phyloP scores from a whole-genome alignment of 2,888 invertebrate species.

The Scelioninae gen. 1 region DNA sequence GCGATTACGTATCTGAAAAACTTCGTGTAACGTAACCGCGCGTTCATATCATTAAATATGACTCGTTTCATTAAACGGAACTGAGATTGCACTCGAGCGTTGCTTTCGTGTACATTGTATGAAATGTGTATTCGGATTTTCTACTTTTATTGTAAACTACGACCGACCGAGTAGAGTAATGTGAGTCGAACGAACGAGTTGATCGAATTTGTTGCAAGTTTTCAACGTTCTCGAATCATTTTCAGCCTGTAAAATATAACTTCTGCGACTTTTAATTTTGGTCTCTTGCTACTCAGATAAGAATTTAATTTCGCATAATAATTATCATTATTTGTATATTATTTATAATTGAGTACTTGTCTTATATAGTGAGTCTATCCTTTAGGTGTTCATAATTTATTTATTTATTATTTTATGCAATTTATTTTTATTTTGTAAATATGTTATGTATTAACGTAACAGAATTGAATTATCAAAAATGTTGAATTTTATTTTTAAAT shows the following conservation, averaged over 20 bases:
- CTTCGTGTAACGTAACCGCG: constrained; percentile 62
- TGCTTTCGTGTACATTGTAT: constrained; percentile 61
- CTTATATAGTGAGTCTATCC: no score
- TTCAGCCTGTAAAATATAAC: background rate
- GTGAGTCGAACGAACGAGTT: constrained; percentile 18
- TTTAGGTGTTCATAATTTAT: no score
- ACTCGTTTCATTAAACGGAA: constrained; percentile 68
- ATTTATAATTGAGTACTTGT: no score
- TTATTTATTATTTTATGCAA: no score
- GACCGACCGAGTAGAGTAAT: constrained; percentile 26
- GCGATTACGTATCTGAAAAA: constrained; percentile 69
- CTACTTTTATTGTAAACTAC: constrained; percentile 52
- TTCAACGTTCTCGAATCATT: constrained; percentile 6
- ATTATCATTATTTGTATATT: no score
- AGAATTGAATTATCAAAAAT: no score
- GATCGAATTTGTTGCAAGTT: constrained; percentile 35
- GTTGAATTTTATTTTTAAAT: no score
- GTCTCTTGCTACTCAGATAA: no score
- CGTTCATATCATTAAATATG: constrained; percentile 70
- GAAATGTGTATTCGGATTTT: constrained; percentile 56
- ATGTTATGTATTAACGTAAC: no score
- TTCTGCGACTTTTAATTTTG: no score
- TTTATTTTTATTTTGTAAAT: no score
- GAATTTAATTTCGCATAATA: no score
- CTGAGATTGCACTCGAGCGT: constrained; percentile 67